Conservation (phyloP, 1,140 invertebrate species). For the Temnothorax nylanderi region DNA sequence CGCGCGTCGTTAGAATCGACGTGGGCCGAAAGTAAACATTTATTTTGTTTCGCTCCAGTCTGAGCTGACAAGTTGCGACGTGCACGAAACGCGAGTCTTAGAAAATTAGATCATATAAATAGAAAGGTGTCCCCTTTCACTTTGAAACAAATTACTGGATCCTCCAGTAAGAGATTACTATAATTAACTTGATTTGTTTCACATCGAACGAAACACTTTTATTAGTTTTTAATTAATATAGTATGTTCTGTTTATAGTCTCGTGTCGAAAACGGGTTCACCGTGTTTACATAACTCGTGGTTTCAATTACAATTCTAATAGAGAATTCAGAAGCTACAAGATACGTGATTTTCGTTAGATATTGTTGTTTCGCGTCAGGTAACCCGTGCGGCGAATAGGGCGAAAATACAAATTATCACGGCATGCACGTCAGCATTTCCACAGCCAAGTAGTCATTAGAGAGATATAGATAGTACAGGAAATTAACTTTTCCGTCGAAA, state of each 20-base stretch:
- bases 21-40: background rate
- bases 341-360: constrained; percentile 5
- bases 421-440: background rate
- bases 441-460: constrained; percentile 10
- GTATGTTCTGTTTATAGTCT: background rate
- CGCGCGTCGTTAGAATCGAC: background rate
- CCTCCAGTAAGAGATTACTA: background rate
- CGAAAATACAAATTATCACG: background rate
- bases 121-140: background rate
- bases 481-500: constrained; percentile 33
- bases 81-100: background rate
- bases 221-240: background rate
- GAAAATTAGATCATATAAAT: constrained; percentile 10
- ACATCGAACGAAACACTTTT: background rate
- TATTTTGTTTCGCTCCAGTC: background rate
- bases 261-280: background rate
- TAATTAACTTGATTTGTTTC: constrained; percentile 1
- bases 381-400: background rate
- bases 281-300: background rate
- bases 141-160: background rate
- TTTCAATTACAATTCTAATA: constrained; percentile 34
- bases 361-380: background rate
- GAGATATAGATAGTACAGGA: constrained; percentile 20
- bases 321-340: background rate
- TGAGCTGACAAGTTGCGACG: background rate